phyloP scores from a whole-genome alignment of 2,888 invertebrate species.

The Dysmachus trigonus region DNA sequence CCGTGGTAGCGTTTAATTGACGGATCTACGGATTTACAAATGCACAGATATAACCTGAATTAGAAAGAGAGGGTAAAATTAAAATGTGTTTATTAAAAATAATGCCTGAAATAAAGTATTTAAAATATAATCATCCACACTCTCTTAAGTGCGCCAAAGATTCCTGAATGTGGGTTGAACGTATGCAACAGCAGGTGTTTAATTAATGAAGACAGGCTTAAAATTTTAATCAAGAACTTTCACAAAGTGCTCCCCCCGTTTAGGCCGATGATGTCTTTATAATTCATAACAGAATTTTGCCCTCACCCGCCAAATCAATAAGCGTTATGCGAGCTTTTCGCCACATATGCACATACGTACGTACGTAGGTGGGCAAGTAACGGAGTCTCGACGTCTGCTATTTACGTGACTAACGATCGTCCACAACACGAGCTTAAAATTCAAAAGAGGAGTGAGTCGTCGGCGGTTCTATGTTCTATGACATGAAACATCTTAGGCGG shows the following conservation, averaged over 20 bases:
- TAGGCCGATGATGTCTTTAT: background rate
- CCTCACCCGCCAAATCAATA: background rate
- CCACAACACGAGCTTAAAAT: background rate
- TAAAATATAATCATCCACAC: too few relatives aligned
- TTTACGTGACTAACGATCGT: background rate
- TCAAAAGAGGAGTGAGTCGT: background rate
- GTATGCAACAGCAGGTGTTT: background rate
- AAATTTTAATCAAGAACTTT: background rate
- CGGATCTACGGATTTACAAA: too few relatives aligned
- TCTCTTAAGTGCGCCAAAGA: background rate
- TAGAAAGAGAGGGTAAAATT: too few relatives aligned
- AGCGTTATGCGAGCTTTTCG: background rate
- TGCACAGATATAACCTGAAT: too few relatives aligned
- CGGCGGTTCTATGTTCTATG: background rate
- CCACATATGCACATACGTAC: background rate
- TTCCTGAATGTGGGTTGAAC: background rate
- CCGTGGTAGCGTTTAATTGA: too few relatives aligned
- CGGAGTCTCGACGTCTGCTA: constrained; percentile 2
- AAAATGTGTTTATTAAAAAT: too few relatives aligned
- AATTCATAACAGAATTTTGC: background rate
- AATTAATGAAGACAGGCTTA: background rate
- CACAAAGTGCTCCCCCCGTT: background rate
- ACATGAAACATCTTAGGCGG: background rate
- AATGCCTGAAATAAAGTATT: too few relatives aligned
- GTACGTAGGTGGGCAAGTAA: background rate